Percentiles rank a stretch among this genome's conserved stretches.
Conservation (phyloP, 2,113 vertebrate genomes). For the Pseudolaguvia tuberculata region DNA sequence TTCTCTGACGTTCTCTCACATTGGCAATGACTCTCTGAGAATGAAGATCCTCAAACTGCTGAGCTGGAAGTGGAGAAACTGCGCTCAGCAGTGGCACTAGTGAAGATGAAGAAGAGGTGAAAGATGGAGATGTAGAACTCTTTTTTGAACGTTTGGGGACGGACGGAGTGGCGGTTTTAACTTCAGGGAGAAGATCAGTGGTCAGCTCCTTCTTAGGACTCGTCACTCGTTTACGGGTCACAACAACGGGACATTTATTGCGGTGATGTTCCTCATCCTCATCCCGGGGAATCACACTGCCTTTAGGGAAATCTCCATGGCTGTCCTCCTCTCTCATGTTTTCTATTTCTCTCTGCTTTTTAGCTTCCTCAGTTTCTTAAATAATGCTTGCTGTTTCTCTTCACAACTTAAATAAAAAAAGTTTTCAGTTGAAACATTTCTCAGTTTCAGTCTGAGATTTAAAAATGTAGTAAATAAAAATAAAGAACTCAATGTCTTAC, state of each 20-base stretch:
- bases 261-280: slow-evolving; percentile 65
- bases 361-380: slow-evolving; percentile 31
- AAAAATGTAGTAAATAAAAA: not conserved
- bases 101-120: slow-evolving; percentile 43
- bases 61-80: slow-evolving; percentile 53
- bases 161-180: slow-evolving; percentile 39
- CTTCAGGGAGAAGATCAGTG: slow-evolving; percentile 34
- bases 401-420: not conserved
- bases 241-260: slow-evolving; percentile 68
- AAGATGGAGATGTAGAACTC: slow-evolving; percentile 57
- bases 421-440: not conserved
- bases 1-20: slow-evolving; percentile 82
- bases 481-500: not conserved
- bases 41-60: slow-evolving; percentile 73
- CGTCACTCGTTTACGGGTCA: slow-evolving; percentile 67
- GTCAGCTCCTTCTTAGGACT: slow-evolving; percentile 52
- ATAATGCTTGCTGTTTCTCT: not conserved
- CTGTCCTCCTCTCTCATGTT: slow-evolving; percentile 77
- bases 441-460: not conserved
- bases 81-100: slow-evolving; percentile 47
- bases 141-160: slow-evolving; percentile 64
- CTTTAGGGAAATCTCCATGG: slow-evolving; percentile 69
- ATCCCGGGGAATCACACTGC: slow-evolving; percentile 68
- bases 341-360: slow-evolving; percentile 30
- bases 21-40: slow-evolving; percentile 84